These are phyloP conservation scores for Antechinus stuartii DNA, from an alignment of 2,113 vertebrate species.

Conservation along the genomic window DNA sequence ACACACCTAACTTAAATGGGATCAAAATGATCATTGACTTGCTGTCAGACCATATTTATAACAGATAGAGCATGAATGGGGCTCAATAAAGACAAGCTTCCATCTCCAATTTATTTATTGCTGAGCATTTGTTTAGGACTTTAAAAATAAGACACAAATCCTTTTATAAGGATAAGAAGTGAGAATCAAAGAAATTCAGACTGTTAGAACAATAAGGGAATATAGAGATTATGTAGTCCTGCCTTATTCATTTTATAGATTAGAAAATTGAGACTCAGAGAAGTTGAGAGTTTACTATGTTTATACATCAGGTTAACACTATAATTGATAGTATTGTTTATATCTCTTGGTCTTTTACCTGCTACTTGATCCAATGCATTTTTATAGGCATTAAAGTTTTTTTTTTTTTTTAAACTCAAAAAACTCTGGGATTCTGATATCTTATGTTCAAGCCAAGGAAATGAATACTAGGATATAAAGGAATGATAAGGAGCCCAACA, in stretches of 20 bases:
- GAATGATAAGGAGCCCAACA: background rate
- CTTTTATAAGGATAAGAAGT: background rate
- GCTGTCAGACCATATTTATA: slow-evolving; percentile 56
- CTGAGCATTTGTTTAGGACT: slow-evolving; percentile 44
- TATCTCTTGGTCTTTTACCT: background rate
- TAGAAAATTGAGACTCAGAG: background rate
- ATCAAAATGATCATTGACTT: slow-evolving; percentile 50
- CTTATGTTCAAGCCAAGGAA: background rate
- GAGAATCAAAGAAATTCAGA: background rate
- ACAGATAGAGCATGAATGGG: slow-evolving; percentile 11
- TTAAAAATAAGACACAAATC: background rate
- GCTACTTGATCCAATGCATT: background rate
- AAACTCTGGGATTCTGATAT: background rate
- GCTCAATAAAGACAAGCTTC: slow-evolving; percentile 57
- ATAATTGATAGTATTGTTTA: background rate
- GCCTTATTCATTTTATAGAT: background rate
- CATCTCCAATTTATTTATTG: slow-evolving; percentile 56
- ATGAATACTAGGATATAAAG: background rate
- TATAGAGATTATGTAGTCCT: background rate
- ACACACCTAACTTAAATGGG: slow-evolving; percentile 24
- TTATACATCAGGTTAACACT: background rate
- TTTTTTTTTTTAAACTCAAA: background rate
- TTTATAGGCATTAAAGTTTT: background rate
- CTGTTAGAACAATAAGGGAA: background rate
- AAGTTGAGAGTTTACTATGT: background rate